Base-by-base conservation (phyloP, 2,797 vertebrate genomes). In the Enteromius radiatus region DNA sequence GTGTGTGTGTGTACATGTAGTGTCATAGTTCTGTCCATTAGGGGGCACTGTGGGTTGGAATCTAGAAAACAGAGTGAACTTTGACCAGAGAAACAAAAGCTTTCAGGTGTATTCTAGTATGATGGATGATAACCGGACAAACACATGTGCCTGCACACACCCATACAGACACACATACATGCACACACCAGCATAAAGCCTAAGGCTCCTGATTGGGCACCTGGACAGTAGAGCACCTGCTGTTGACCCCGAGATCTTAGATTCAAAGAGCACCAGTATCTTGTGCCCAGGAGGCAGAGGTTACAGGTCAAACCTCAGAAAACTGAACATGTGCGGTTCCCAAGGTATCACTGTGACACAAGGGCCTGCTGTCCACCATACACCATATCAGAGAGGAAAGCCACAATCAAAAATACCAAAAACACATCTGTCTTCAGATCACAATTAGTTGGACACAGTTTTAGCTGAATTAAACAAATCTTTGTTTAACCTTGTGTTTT, bases 31-130 rank as follows among this genome's bases (percentile, higher is more conserved):
- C 33, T 74, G 59, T 54, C 43, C 67, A 81, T 36, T 11, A 69
- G 82, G 69, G 23, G 67, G 69, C 69, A 45, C 70, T 78, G 68
- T 74, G 69, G 68, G 47, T 54, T 79, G 82, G 17, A 17, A 36
- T 74, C 68, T 45, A 19, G 47, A 15, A 21, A 79, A 23, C 47
- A 33, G 33, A 45, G 56, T 78, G 75, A 77, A 78, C 63, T 59
- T 81, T 79, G 63, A 79, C 69, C 64, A 47, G 52, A 79, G 23
- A 78, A 67, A 82, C 61, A 69, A 76, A 45, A 69, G 63, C 56
- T 79, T 67, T 78, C 63, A 82, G 75, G 84, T 82, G 76, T 85
- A 85, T 73, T 88, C 88, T 88, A 90, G 89, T 85, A 89, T 64
- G 81, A 86, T 10, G 56, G 49, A 86, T 83, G 59, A 31, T 63